Base-by-base conservation (phyloP, 2,113 vertebrate genomes). In the Indri indri region DNA sequence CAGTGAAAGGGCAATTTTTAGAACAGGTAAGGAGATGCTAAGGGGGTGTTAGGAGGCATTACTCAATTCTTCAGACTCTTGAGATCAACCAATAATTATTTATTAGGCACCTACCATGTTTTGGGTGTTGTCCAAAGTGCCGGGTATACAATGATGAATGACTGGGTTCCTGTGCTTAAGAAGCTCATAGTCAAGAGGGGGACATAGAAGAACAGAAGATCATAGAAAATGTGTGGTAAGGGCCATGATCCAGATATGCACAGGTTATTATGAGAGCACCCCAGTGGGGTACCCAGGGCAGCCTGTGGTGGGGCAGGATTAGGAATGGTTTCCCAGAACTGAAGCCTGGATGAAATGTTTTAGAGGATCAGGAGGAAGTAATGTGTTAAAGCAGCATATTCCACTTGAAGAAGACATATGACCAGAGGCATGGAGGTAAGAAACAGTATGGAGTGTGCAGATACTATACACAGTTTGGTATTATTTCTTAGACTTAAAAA, bases 1-100 rank as follows among this genome's bases (percentile, higher is more conserved):
- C 92, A 99, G 99, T 63, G 99, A 99, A 94, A 99, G 99, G 97
- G 98, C 98, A 8, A 34, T 98, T 98, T 99, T 99, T 98, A 99
- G 98, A 98, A 99, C 99, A 6, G 99, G 99, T 99, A 98, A 98
- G 99, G 94, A 47, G 23, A 84, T 76, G 45, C 65, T 87, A 86
- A 79, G 34, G 18, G 5, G 30, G 2, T 57, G 13, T 63, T 73
- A 66, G 37, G 66, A 92, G 22, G 22, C 81, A 87, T n/a, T n/a
- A 74, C 3, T 94, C 81, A 73, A 27, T 90, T 88, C 10, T 95
- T 93, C n/a, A 77, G 66, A 88, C 57, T 84, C 22, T 65, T 91
- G 83, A 93, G 57, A 45, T 88, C 87, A 85, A 52, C 11, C 23
- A 87, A 23, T 47, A 59, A 80, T 11, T 61, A n/a, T 86, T 68